phyloP scores from a whole-genome alignment of 2,113 vertebrate genomes.

The Lophura nycthemera region DNA sequence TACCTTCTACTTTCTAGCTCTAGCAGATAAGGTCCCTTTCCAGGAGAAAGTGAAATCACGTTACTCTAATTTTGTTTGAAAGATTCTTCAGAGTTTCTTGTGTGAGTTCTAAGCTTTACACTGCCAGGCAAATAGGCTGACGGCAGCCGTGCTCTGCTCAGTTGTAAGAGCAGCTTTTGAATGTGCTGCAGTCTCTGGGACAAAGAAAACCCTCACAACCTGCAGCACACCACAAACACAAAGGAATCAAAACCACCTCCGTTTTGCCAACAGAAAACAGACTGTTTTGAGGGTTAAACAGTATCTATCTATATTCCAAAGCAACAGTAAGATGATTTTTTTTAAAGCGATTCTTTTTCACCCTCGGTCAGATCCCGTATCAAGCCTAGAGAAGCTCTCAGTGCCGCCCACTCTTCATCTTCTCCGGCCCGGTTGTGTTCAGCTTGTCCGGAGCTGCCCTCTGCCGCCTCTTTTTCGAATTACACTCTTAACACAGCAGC shows the following conservation, averaged over 20 bases:
- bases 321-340: neutral
- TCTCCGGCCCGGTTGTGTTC: neutral
- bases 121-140: neutral
- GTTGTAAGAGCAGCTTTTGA: neutral
- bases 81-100: neutral
- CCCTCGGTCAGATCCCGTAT: neutral
- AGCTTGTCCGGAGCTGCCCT: conserved; percentile 66
- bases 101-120: neutral
- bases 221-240: neutral
- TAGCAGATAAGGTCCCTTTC: neutral
- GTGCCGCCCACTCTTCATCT: neutral
- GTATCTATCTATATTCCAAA: neutral
- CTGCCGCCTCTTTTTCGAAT: conserved; percentile 53
- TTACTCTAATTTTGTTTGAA: neutral
- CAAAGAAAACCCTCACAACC: neutral
- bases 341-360: neutral
- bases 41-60: neutral
- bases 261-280: neutral
- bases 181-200: neutral
- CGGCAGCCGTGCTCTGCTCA: neutral
- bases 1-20: neutral
- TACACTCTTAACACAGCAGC: neutral
- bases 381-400: neutral
- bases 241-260: neutral
- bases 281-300: neutral